Percentiles rank a stretch among this genome's conserved stretches.
phyloP scores from a whole-genome alignment of 1,140 invertebrate genomes.

The Zaprionus inermis region DNA sequence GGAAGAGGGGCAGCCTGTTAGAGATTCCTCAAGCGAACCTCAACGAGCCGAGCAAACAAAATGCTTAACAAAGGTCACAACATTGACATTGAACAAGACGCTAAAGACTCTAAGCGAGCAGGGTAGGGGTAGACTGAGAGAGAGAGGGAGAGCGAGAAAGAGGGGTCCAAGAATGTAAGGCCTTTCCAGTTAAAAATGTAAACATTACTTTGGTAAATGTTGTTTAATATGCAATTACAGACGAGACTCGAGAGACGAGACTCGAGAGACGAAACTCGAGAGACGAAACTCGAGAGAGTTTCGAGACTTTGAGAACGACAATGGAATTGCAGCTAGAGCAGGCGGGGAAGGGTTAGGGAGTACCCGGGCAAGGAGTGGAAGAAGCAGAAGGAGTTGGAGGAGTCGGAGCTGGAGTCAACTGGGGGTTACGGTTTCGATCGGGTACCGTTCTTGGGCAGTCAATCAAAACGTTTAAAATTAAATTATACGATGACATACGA shows the following conservation, averaged over 20 bases:
- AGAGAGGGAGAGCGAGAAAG: background rate
- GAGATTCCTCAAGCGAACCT: slow-evolving; percentile 53
- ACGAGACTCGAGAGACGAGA: slow-evolving; percentile 40
- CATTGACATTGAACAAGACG: slow-evolving; percentile 76
- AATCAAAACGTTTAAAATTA: slow-evolving; percentile 76
- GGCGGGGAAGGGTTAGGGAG: background rate
- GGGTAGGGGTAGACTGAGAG: background rate
- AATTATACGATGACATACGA: slow-evolving; percentile 80
- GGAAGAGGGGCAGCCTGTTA: slow-evolving; percentile 12
- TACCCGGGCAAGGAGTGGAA: background rate
- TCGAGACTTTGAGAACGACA: slow-evolving; percentile 8
- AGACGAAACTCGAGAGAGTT: slow-evolving; percentile 10
- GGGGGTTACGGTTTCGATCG: slow-evolving; percentile 7
- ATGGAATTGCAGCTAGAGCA: slow-evolving; percentile 9
- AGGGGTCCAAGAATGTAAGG: background rate
- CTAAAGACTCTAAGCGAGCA: slow-evolving; percentile 23
- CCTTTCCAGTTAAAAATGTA: slow-evolving; percentile 61
- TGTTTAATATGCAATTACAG: slow-evolving; percentile 81
- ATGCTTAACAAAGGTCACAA: slow-evolving; percentile 81
- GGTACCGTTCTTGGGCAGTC: slow-evolving; percentile 64
- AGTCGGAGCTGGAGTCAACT: background rate
- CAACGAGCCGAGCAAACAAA: slow-evolving; percentile 62
- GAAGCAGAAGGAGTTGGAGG: background rate
- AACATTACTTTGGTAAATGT: slow-evolving; percentile 71
- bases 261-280: slow-evolving; percentile 5